These are phyloP conservation scores for Aleiodes alternator DNA, from an alignment of 2,888 invertebrate genomes.

Conservation along the genomic window DNA sequence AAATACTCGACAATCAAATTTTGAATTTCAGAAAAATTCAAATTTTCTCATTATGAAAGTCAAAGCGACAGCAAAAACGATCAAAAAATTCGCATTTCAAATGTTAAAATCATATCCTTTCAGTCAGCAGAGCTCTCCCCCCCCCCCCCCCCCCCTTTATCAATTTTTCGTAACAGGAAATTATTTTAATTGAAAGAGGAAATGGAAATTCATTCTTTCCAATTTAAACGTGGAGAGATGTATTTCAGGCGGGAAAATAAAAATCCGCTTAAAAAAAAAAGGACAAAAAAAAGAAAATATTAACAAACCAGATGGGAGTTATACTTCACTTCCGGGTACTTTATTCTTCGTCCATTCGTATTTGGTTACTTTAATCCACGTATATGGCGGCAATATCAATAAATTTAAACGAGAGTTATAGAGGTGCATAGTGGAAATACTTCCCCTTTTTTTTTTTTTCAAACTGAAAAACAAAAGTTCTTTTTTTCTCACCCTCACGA, in stretches of 20 bases:
- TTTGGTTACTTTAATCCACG: constrained; percentile 34
- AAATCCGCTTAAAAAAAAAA: background rate
- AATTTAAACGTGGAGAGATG: background rate
- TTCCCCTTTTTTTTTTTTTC: constrained; percentile 1
- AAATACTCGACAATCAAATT: too few relatives aligned
- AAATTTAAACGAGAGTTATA: constrained; percentile 9
- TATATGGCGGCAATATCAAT: constrained; percentile 29
- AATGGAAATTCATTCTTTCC: too few relatives aligned
- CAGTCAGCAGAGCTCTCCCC: too few relatives aligned
- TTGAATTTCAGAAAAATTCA: too few relatives aligned
- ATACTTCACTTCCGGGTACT: constrained; percentile 26
- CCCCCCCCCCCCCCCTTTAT: too few relatives aligned
- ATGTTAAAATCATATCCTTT: too few relatives aligned
- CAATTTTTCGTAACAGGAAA: too few relatives aligned
- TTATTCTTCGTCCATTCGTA: constrained; percentile 27
- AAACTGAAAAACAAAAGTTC: constrained; percentile 27
- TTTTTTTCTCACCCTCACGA: background rate
- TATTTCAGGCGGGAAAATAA: background rate
- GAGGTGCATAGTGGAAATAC: constrained; percentile 10
- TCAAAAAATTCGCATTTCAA: too few relatives aligned
- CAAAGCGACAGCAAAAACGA: too few relatives aligned
- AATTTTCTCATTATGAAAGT: too few relatives aligned
- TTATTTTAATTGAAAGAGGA: too few relatives aligned
- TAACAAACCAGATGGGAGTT: constrained; percentile 12
- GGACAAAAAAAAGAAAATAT: background rate